Conservation (phyloP, 2,113 vertebrate species). For the Turdus rufiventris region DNA sequence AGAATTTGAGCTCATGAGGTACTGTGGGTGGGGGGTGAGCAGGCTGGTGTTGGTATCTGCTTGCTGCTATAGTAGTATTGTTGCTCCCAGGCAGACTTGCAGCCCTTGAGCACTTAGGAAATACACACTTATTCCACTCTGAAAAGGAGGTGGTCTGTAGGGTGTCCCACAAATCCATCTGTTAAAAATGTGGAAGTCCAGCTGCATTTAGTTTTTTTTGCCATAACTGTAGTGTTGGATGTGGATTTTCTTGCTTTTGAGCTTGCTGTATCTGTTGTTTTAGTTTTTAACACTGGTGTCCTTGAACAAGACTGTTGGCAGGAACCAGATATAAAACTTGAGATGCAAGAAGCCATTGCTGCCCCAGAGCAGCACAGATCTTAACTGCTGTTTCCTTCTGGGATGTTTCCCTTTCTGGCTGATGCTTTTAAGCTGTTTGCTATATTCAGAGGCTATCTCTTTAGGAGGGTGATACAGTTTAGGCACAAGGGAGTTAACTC, state of each 20-base stretch:
- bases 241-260: not conserved
- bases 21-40: not conserved
- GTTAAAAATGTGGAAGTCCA: not conserved
- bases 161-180: not conserved
- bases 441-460: not conserved
- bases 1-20: conserved; percentile 99
- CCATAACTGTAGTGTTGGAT: not conserved
- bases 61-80: not conserved
- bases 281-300: not conserved
- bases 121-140: not conserved
- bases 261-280: not conserved
- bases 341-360: not conserved
- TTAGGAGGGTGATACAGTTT: not conserved
- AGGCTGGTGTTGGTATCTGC: not conserved
- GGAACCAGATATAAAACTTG: not conserved
- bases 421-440: not conserved
- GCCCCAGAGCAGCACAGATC: not conserved
- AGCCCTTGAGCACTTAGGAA: not conserved
- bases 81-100: not conserved
- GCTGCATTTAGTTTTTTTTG: not conserved
- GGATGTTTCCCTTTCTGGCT: not conserved
- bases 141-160: not conserved
- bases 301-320: not conserved
- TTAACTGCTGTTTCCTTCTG: not conserved
- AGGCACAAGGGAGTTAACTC: not conserved